phyloP scores from a whole-genome alignment of 2,113 vertebrate genomes.

The Corvus hawaiiensis region DNA sequence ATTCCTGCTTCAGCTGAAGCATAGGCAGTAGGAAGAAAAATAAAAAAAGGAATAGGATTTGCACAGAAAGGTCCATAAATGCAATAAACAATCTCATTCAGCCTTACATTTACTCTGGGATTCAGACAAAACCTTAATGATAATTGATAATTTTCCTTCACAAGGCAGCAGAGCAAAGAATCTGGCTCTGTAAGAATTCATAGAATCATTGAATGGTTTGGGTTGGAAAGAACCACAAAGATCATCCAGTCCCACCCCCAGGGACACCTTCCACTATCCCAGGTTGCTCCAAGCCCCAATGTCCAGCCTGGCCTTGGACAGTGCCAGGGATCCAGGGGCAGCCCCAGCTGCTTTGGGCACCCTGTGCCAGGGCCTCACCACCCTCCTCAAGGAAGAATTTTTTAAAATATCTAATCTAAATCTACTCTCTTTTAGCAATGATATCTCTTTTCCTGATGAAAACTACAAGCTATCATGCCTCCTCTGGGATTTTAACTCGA shows the following conservation, averaged over 20 bases:
- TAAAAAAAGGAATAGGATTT: background rate
- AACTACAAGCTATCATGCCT: background rate
- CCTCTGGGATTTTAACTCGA: background rate
- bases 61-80: background rate
- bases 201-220: background rate
- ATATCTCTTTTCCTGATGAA: background rate
- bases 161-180: background rate
- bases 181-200: background rate
- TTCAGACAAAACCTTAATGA: background rate
- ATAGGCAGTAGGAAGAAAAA: accelerated
- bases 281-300: background rate
- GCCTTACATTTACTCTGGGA: background rate
- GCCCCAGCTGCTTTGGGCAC: background rate
- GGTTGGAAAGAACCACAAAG: background rate
- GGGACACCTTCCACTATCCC: background rate
- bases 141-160: background rate
- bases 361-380: background rate
- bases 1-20: background rate
- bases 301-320: background rate
- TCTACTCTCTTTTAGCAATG: background rate
- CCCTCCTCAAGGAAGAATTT: background rate
- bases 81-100: background rate
- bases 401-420: background rate
- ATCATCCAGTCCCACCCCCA: accelerated
- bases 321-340: background rate